Percentiles rank a stretch among this genome's conserved stretches.
These are phyloP conservation scores for Leptinotarsa undecemlineata DNA, from an alignment of 1,140 invertebrate genomes.

Conservation along the genomic window DNA sequence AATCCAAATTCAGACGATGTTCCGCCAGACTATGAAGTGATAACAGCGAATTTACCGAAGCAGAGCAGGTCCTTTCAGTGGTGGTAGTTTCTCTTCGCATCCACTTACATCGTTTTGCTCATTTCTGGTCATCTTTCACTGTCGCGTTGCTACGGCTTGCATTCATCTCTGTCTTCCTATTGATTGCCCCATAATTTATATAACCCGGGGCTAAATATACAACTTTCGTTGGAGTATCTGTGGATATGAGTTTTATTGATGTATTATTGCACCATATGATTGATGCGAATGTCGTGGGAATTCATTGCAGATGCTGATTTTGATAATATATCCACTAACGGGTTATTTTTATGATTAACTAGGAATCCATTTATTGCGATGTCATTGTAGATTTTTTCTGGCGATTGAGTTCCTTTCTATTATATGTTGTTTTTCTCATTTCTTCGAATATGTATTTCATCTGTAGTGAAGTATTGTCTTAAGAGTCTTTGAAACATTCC, in stretches of 20 bases:
- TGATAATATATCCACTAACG: too few species aligned
- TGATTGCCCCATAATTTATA: constrained; percentile 45
- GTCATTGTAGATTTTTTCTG: too few species aligned
- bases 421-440: too few species aligned
- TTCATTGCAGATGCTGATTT: background rate
- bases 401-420: too few species aligned
- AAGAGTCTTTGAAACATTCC: too few species aligned
- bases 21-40: background rate
- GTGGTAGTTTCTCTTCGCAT: constrained; percentile 39
- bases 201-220: constrained; percentile 10
- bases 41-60: constrained; percentile 30
- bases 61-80: constrained; percentile 24
- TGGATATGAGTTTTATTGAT: constrained; percentile 3
- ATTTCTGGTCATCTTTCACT: constrained; percentile 43
- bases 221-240: background rate
- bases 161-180: constrained; percentile 42
- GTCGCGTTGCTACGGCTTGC: constrained; percentile 35
- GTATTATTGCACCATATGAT: background rate
- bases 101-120: constrained; percentile 45
- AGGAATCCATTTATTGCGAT: too few species aligned
- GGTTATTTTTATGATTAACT: too few species aligned
- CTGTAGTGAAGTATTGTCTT: too few species aligned
- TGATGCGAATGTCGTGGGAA: background rate
- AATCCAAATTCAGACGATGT: too few species aligned
- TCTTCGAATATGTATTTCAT: too few species aligned